phyloP scores from a whole-genome alignment of 2,888 invertebrate species.

The Dichetophora obliterata region DNA sequence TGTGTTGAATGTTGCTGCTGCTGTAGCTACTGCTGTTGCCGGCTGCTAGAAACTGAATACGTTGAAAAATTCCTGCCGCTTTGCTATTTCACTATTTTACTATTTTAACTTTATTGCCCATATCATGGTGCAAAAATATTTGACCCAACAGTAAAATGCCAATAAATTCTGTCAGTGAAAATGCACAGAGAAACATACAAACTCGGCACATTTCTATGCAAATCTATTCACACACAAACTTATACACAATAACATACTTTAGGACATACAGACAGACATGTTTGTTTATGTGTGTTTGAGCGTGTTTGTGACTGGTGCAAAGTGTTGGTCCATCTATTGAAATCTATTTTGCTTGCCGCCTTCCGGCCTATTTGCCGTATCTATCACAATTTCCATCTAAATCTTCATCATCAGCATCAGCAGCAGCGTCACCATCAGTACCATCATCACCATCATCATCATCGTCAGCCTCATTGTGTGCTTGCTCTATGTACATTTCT shows the following conservation, averaged over 20 bases:
- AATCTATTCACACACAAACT: not conserved
- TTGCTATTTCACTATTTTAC: conserved; percentile 8
- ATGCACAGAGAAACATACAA: not conserved
- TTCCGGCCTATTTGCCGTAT: no score
- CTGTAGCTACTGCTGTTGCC: not conserved
- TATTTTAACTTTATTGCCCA: not conserved
- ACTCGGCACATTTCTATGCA: not conserved
- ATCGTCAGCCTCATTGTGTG: no score
- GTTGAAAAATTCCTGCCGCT: not conserved
- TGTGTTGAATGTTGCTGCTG: not conserved
- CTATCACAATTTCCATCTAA: no score
- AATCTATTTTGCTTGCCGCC: no score
- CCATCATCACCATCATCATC: no score
- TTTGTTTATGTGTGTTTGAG: no score
- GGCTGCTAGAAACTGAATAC: not conserved
- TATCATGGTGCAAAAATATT: not conserved
- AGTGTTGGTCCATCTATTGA: no score
- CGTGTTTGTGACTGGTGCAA: no score
- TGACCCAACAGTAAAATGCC: conserved; percentile 23
- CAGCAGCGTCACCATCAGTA: no score
- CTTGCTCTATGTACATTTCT: no score
- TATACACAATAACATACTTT: not conserved
- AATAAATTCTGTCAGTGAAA: conserved; percentile 10
- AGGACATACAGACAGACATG: not conserved
- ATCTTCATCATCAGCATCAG: no score